Base-by-base conservation (phyloP, 2,113 vertebrate species). In the Nematolebias whitei region DNA sequence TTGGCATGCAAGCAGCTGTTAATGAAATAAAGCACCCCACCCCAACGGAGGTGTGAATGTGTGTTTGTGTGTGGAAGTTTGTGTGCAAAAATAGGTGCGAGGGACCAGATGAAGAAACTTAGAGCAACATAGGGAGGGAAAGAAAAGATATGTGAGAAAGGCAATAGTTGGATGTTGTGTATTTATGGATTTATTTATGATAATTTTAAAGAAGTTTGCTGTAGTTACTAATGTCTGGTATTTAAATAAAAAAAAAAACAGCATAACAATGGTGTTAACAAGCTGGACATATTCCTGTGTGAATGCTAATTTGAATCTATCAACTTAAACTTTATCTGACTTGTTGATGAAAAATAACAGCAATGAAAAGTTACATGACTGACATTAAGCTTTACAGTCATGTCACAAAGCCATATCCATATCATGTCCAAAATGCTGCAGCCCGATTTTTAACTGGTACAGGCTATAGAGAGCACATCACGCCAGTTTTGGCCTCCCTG, bases 1-100 rank as follows among this genome's bases (percentile, higher is more conserved):
- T 88, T 90, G 88, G 87, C 88, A 26, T 86, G 83, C 75, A 73
- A 85, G 71, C 62, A 55, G 80, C 83, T 79, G 81, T 83, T 89
- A 88, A 90, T 89, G 81, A 81, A 87, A 90, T 90, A 87, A 89
- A 81, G 82, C 88, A 76, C 83, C 79, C 80, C 81, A 65, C 79
- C 82, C 85, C 64, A 50, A 51, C 69, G 72, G 74, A 88, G 80
- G 78, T 65, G 84, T 55, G 67, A 53, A 63, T 16, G 43, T 45
- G 54, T 59, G 47, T 52, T 40, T 72, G 59, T 57, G 50, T 66
- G 49, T 79, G 47, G 24, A 49, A 45, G 54, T 20, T 24, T 76
- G 57, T 59, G 59, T 56, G 73, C 29, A 58, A 51, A 60, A 74
- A 47, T 14, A 59, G 39, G 53, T 1, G 56, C 12, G 55, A n/a